phyloP scores from a whole-genome alignment of 2,113 vertebrate species.

The Scytalopus superciliaris region DNA sequence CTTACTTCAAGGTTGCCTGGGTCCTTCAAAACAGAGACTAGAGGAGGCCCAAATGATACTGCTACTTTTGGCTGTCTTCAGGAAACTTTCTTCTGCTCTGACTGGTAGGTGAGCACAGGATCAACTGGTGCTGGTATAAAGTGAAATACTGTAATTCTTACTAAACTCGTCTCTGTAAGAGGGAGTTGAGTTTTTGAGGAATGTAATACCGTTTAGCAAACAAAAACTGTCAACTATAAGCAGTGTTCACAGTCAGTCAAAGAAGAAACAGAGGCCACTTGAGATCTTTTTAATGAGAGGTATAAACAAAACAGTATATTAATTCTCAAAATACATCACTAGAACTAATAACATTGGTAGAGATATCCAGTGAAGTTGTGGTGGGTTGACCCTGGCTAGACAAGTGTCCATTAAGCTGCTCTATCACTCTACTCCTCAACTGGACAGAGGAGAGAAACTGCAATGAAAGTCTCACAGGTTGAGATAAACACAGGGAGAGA shows the following conservation, averaged over 20 bases:
- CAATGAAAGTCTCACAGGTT: no score
- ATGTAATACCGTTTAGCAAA: neutral
- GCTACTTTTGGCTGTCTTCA: neutral
- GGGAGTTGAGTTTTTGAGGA: neutral
- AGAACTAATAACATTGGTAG: no score
- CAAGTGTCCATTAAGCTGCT: no score
- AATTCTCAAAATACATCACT: no score
- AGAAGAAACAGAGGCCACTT: neutral
- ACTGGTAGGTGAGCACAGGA: neutral
- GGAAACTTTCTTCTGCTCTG: neutral
- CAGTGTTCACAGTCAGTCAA: neutral
- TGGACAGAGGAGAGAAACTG: no score
- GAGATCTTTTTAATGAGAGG: neutral
- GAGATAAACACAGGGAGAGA: no score
- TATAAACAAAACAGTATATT: neutral
- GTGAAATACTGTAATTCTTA: neutral
- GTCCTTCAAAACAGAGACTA: neutral
- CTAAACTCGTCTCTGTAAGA: neutral
- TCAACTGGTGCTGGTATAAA: neutral
- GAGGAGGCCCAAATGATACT: neutral
- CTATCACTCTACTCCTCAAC: no score
- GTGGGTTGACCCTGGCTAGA: no score
- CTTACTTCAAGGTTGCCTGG: neutral
- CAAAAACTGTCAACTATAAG: neutral
- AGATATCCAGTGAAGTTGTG: no score